Evolutionary conservation across 1,140 invertebrate species (phyloP), one percentile per base, ranked within the genome.

Genomic region (Bradysia coprophila): DNA sequence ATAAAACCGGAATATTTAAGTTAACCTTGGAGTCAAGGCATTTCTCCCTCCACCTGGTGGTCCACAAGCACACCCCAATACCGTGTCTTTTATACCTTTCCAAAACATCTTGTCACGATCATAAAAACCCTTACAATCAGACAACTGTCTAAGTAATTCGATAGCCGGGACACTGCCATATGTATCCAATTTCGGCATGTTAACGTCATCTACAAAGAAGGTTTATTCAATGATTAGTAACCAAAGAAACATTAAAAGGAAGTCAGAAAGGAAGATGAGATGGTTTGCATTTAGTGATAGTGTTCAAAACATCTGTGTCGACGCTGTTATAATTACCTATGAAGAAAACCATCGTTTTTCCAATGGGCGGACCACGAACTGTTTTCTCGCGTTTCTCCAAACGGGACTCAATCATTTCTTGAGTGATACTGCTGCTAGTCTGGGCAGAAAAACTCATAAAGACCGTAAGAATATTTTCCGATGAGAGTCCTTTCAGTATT

Each of bases 151-250:
- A 10, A 94, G 56, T 32, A 92, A 61, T 65, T 94, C 90, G 43
- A 93, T 82, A 0, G 89, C 81, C 28, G 88, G 86, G 57, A 90
- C 87, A 4, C 87, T 84, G 15, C 87, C 87, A 53, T 90, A 93
- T 0, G 73, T 73, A 49, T 90, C 77, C 23, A 81, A 54, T 49
- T 75, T 76, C 0, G 89, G 88, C 85, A 92, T 90, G 53, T 93
- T 92, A 1, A 93, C 72, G 54, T 94, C 89, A 59, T 94, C 89
- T n/a, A 93, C 78, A 57, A n/a, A n/a, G n/a, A n/a, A n/a, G n/a
- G n/a, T n/a, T n/a, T n/a, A n/a, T n/a, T 90, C 89, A 38, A 88
- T 69, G n/a, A n/a, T n/a, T n/a, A n/a, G n/a, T n/a, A n/a, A n/a
- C n/a, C n/a, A n/a, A n/a, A n/a, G n/a, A n/a, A n/a, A n/a, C n/a